Conservation (phyloP, 2,113 vertebrate genomes). For the Rhinogobius similis region DNA sequence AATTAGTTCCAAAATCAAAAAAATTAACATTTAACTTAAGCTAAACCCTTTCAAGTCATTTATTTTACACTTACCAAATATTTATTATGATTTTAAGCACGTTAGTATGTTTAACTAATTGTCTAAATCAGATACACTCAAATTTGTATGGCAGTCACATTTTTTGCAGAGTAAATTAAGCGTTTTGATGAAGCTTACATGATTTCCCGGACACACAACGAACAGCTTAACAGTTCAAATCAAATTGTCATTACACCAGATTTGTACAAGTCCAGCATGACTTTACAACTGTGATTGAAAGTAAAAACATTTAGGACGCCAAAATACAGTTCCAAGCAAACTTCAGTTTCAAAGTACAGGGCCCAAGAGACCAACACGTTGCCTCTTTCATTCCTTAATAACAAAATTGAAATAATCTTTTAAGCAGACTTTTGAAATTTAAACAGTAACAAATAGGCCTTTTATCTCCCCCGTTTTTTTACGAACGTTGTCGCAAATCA, state of each 20-base stretch:
- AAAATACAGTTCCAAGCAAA: neutral
- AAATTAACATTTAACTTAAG: neutral
- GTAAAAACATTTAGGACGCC: neutral
- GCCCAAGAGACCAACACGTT: conserved; percentile 80
- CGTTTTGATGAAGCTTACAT: neutral
- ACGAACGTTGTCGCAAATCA: conserved; percentile 37
- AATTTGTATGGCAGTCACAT: neutral
- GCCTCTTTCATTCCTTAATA: conserved; percentile 75
- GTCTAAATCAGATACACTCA: neutral
- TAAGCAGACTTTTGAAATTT: conserved; percentile 34
- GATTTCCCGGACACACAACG: neutral
- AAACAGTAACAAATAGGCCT: conserved; percentile 33
- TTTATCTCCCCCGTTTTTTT: conserved; percentile 38
- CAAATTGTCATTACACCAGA: neutral
- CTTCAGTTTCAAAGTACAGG: neutral
- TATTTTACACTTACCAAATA: neutral
- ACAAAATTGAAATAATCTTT: conserved; percentile 47
- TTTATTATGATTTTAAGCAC: neutral
- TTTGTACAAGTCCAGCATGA: neutral
- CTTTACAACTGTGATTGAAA: neutral
- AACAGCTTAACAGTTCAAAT: neutral
- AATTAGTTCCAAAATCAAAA: neutral
- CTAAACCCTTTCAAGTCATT: neutral
- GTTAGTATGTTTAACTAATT: neutral
- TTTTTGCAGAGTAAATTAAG: neutral